Evolutionary conservation across 2,888 invertebrate species (phyloP), one percentile per base, ranked within the genome.

Genomic region (Tanytarsus gracilentus): DNA sequence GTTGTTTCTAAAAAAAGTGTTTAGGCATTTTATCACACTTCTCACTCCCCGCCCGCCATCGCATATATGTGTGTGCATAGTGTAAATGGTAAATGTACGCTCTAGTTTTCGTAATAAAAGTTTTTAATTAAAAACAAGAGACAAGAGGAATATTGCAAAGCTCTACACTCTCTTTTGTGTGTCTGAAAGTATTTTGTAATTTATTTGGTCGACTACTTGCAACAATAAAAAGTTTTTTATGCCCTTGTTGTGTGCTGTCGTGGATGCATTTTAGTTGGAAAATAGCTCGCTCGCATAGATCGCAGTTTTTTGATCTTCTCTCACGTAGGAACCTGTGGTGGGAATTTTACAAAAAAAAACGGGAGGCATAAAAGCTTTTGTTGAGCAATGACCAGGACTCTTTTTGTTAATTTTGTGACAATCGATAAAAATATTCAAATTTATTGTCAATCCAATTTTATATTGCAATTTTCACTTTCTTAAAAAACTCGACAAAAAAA

Each of bases 71-170:
- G n/a, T n/a, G n/a, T n/a, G n/a, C n/a, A n/a, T n/a, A n/a, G n/a
- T n/a, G n/a, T n/a, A n/a, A n/a, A n/a, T 23, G 33, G 53, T 53
- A 53, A 53, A 50, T 53, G 53, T 36, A 36, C 53, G 23, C 30
- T 36, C 44, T 44, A 44, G 40, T 30, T 55, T 55, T 33, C 23
- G 55, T 55, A 55, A 55, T 55, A 55, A 55, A 55, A 55, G 55
- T 55, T 55, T 55, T 55, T 55, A 55, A 55, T 55, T 55, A 55
- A 55, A 52, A 55, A 55, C 23, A 39, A 55, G 40, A 33, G 40
- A 40, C 40, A 33, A 55, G 11, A 39, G 39, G 27, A 53, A 53
- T 30, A 53, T 53, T 53, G 53, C 53, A 53, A 30, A 53, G 30
- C 39, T n/a, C 39, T 39, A n/a, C n/a, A n/a, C n/a, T 11, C 39